Base-by-base conservation (phyloP, 2,113 vertebrate species). In the Tenebrosternarchus preto region DNA sequence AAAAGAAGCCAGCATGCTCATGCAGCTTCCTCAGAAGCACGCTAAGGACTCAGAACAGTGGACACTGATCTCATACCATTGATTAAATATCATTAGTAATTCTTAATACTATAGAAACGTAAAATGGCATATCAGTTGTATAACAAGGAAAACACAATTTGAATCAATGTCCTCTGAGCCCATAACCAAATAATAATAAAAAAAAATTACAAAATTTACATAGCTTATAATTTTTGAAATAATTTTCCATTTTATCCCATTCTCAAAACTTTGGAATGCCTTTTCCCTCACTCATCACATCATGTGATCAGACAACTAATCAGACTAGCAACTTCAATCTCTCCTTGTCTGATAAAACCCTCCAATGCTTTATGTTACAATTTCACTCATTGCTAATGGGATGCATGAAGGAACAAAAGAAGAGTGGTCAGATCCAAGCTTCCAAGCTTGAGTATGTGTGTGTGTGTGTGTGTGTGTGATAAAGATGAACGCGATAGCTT, bases 31-130 rank as follows among this genome's bases (percentile, higher is more conserved):
- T 87, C 85, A 67, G 85, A 83, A 50, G 43, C 43, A 15, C 15
- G 43, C 12, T 50, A 1, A 15, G 67, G 83, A 84, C 87, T 87
- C 88, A 76, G 87, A 82, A 73, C 73, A 79, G 81, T 79, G 12
- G 88, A 90, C 89, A 86, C 86, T 83, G 87, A 88, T 88, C 85
- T 85, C 83, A 88, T 88, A 86, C 76, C 81, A 86, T 1, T 73
- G 9, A 60, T 15, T 19, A n/a, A 4, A 36, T 31, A 59, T 57
- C 16, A 17, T 61, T 61, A 46, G 33, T 63, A 43, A 31, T 68
- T 63, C 39, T 31, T 25, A 71, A 71, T 12, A 61, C 76, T 29
- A 57, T 61, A 64, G 16, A 9, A 7, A 31, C 22, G n/a, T n/a
- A 46, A 53, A 53, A 22, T 66, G 39, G 33, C 29, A 56, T n/a